Base-by-base conservation (phyloP, 2,888 invertebrate species). In the Oxycera nigricornis region DNA sequence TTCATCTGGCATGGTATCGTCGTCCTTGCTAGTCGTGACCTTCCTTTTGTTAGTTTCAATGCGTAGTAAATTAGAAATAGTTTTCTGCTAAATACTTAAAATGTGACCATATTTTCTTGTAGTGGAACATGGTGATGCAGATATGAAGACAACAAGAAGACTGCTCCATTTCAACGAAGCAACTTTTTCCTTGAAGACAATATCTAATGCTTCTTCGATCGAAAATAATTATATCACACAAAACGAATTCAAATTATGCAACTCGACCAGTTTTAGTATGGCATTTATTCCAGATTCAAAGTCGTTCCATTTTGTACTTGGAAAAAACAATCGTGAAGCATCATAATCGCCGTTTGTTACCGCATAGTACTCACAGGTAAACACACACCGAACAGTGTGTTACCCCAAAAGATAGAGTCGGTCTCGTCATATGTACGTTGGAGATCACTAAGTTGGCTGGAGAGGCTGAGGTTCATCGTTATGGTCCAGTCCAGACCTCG, bases 381-480 rank as follows among this genome's bases (percentile, higher is more conserved):
- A 2, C 46, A 46, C 11, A 17, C 14, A 46, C n/a, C 17, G 46
- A 46, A 46, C 17, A 17, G 46, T 46, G n/a, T 35, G 35, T 14
- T 7, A 17, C 46, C 14, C 2, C 46, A 14, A 46, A 46, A 46
- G 46, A 3, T 46, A 46, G 46, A 11, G 46, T 35, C 35, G 6
- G 35, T 14, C 46, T n/a, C 46, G 17, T 46, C 46, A n/a, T 46
- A 11, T n/a, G n/a, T n/a, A n/a, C n/a, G n/a, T n/a, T n/a, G n/a
- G n/a, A n/a, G 17, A 46, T 7, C 46, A n/a, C 3, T 14, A 46
- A 17, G 17, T 17, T 7, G 14, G 46, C 46, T 11, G 46, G 2
- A 46, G 11, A 46, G 46, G n/a, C 46, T 46, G 46, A 46, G 46
- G 46, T 46, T 46, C 46, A 46, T 46, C 46, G n/a, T n/a, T n/a